Evolutionary conservation across 1,140 invertebrate genomes (phyloP).

Genomic region (Dendroctonus ponderosae): DNA sequence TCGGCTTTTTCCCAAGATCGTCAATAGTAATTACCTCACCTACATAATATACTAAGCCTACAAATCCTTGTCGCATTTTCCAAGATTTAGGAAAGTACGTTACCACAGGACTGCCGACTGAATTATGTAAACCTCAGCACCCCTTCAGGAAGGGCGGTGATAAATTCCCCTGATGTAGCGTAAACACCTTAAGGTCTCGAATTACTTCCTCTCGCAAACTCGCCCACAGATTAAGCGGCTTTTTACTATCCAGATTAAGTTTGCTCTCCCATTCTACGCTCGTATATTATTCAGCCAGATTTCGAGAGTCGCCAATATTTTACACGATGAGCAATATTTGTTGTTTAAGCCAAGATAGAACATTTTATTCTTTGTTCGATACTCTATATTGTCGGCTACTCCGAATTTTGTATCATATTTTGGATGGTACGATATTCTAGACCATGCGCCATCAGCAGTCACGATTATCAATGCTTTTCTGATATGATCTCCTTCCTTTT

Average conservation of each 20-base stretch:
- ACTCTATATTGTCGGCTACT: too few relatives aligned
- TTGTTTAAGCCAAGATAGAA: too few relatives aligned
- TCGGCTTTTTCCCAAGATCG: too few relatives aligned
- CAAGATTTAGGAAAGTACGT: constrained; percentile 18
- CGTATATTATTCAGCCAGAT: background rate
- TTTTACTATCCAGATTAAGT: constrained; percentile 11
- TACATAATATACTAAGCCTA: background rate
- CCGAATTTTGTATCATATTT: too few relatives aligned
- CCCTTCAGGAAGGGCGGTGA: constrained; percentile 18
- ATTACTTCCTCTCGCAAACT: constrained; percentile 9
- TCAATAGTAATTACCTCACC: too few relatives aligned
- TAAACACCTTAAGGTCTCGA: constrained; percentile 10
- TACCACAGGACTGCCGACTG: constrained; percentile 12
- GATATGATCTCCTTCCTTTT: too few relatives aligned
- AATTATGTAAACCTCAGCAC: constrained; percentile 24
- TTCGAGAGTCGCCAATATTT: background rate
- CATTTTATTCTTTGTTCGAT: too few relatives aligned
- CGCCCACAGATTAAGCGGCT: constrained; percentile 12
- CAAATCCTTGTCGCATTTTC: constrained; percentile 15
- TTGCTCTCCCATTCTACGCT: background rate
- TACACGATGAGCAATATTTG: too few relatives aligned
- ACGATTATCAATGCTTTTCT: too few relatives aligned
- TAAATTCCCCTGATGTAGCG: constrained; percentile 15
- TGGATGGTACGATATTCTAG: too few relatives aligned
- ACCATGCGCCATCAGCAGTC: too few relatives aligned